Percentiles rank a stretch among this genome's conserved stretches.
These are phyloP conservation scores for Peromyscus nudipes DNA, from an alignment of 2,797 vertebrate genomes.

Conservation along the genomic window DNA sequence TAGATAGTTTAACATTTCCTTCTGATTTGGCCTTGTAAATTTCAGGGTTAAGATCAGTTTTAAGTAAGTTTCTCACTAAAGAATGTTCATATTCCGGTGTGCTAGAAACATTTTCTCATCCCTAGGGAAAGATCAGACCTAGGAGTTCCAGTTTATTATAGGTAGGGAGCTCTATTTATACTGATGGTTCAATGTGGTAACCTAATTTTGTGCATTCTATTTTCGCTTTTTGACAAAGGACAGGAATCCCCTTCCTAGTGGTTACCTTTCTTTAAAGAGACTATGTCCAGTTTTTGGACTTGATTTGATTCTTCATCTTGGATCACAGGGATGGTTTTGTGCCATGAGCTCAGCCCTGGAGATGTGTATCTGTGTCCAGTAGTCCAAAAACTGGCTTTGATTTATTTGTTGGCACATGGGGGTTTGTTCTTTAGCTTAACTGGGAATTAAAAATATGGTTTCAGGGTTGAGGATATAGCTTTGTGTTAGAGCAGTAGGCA, in stretches of 20 bases:
- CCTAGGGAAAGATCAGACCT: not conserved
- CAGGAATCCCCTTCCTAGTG: not conserved
- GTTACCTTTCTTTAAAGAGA: slow-evolving; percentile 23
- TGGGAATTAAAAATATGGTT: not conserved
- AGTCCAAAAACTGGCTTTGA: slow-evolving; percentile 20
- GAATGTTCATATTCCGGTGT: not conserved
- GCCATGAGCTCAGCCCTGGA: not conserved
- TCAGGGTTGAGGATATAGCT: not conserved
- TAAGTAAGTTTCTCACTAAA: slow-evolving; percentile 41
- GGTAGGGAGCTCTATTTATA: not conserved
- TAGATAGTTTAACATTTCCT: slow-evolving; percentile 25
- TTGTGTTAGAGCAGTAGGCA: not conserved
- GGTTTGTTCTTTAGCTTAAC: slow-evolving; percentile 35
- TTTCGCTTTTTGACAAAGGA: slow-evolving; percentile 20
- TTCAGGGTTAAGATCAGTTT: slow-evolving; percentile 53
- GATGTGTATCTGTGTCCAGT: not conserved
- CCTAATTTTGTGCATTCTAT: not conserved
- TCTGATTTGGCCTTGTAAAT: slow-evolving; percentile 48
- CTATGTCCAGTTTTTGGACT: not conserved
- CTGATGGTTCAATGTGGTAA: not conserved
- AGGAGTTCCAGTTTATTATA: not conserved
- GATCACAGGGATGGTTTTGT: not conserved
- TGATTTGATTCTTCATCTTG: slow-evolving; percentile 49
- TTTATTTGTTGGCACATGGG: slow-evolving; percentile 2
- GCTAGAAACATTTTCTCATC: not conserved